Evolutionary conservation across 2,113 vertebrate genomes (phyloP), one percentile per base, ranked within the genome.

Genomic region (Talpa occidentalis): DNA sequence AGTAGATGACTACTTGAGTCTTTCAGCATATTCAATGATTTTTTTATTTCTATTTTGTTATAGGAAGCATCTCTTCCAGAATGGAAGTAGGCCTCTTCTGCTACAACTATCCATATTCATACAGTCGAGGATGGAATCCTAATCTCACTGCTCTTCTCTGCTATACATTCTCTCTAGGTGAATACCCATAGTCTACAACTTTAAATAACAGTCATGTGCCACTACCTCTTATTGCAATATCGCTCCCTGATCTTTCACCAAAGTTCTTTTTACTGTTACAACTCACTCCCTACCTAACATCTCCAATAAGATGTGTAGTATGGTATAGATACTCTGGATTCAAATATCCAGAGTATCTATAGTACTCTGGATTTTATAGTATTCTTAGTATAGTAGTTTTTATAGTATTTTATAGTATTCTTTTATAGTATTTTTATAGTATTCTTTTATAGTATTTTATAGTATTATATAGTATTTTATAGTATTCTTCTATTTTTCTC

Each of bases 341-440:
- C 76, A 86, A 72, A 80, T 76, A 44, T 42, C 15, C 49, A 64
- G 83, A 91, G n/a, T n/a, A n/a, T n/a, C n/a, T n/a, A n/a, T n/a
- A n/a, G n/a, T n/a, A n/a, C n/a, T n/a, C n/a, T n/a, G n/a, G n/a
- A 56, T 47, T 62, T 10, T 37, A 47, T 6, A 54, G 24, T 32
- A 28, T 37, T 85, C 66, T 42, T 47, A n/a, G n/a, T n/a, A n/a
- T n/a, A n/a, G n/a, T n/a, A n/a, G n/a, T n/a, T n/a, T n/a, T n/a
- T n/a, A n/a, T n/a, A n/a, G n/a, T n/a, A 56, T 47, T 62, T 10
- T 37, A 47, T 6, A 54, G 24, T 32, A 28, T 37, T 85, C 66
- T 42, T 47, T 1, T 2, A 2, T 52, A 56, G n/a, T n/a, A n/a
- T n/a, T 47, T 62, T 10, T 37, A 47, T 6, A 54, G 24, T 32